These are phyloP conservation scores for Sceloporus undulatus DNA, from an alignment of 2,113 vertebrate genomes.

Conservation along the genomic window DNA sequence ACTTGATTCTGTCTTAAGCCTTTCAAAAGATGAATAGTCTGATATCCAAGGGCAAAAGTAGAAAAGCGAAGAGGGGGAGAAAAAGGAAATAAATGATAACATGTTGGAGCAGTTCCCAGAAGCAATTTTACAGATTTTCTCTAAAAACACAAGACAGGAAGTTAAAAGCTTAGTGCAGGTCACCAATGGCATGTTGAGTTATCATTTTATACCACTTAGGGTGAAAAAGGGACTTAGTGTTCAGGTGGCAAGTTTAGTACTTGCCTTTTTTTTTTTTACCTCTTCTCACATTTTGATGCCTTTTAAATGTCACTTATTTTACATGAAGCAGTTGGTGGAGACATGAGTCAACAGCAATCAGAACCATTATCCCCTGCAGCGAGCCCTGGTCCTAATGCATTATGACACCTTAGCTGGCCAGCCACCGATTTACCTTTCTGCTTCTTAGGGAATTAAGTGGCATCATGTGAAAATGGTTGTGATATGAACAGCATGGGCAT, in stretches of 20 bases:
- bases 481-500: constrained; percentile 98
- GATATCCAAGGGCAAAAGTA: constrained; percentile 87
- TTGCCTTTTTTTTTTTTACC: constrained; percentile 73
- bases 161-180: constrained; percentile 86
- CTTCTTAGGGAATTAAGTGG: constrained; percentile 96
- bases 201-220: constrained; percentile 85
- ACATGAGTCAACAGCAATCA: constrained; percentile 93
- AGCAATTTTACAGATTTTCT: constrained; percentile 89
- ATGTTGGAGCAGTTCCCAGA: constrained; percentile 92
- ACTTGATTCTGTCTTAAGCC: constrained; percentile 84
- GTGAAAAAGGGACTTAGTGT: constrained; percentile 77
- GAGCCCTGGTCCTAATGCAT: constrained; percentile 89
- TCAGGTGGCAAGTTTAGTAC: constrained; percentile 82
- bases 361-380: constrained; percentile 92
- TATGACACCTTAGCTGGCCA: constrained; percentile 87
- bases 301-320: constrained; percentile 96
- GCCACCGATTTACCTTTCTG: constrained; percentile 91
- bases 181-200: constrained; percentile 85
- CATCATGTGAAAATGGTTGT: constrained; percentile 95
- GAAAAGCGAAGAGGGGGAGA: constrained; percentile 72
- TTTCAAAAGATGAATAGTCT: constrained; percentile 88
- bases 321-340: constrained; percentile 90
- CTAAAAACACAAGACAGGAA: constrained; percentile 85
- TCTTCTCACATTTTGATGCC: constrained; percentile 92
- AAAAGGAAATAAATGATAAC: constrained; percentile 93